Conservation (phyloP, 2,113 vertebrate species). For the Leucoraja erinaceus region DNA sequence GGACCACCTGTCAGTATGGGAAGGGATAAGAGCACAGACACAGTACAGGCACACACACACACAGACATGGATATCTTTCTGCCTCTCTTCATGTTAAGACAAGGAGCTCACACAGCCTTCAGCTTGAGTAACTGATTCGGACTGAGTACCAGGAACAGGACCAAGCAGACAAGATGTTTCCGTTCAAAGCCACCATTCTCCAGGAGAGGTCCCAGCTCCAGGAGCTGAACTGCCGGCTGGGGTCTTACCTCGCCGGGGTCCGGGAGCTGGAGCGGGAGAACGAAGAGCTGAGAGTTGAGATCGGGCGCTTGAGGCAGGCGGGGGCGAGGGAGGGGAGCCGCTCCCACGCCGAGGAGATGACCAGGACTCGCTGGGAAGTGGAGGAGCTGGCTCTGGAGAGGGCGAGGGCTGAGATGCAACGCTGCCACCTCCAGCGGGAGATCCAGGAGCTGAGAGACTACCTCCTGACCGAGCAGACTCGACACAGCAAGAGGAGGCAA, state of each 20-base stretch:
- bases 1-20: not conserved
- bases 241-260: slow-evolving; percentile 71
- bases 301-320: slow-evolving; percentile 55
- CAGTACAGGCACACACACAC: not conserved
- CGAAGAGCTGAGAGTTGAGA: slow-evolving; percentile 59
- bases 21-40: not conserved
- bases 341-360: slow-evolving; percentile 57
- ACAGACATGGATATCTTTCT: not conserved
- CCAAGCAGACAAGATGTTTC: not conserved
- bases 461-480: slow-evolving; percentile 13
- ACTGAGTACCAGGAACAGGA: not conserved
- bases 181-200: not conserved
- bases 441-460: slow-evolving; percentile 52
- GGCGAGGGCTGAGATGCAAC: slow-evolving; percentile 65
- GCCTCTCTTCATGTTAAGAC: no score
- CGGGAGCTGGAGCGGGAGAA: slow-evolving; percentile 79
- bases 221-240: slow-evolving; percentile 72
- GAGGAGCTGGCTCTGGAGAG: slow-evolving; percentile 64
- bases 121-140: not conserved
- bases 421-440: slow-evolving; percentile 62
- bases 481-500: slow-evolving; percentile 56
- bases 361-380: slow-evolving; percentile 60
- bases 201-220: slow-evolving; percentile 71
- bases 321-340: slow-evolving; percentile 44
- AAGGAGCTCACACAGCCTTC: not conserved